Evolutionary conservation across 2,888 invertebrate species (phyloP), one percentile per base, ranked within the genome.

Genomic region (Parelbella ahira): DNA sequence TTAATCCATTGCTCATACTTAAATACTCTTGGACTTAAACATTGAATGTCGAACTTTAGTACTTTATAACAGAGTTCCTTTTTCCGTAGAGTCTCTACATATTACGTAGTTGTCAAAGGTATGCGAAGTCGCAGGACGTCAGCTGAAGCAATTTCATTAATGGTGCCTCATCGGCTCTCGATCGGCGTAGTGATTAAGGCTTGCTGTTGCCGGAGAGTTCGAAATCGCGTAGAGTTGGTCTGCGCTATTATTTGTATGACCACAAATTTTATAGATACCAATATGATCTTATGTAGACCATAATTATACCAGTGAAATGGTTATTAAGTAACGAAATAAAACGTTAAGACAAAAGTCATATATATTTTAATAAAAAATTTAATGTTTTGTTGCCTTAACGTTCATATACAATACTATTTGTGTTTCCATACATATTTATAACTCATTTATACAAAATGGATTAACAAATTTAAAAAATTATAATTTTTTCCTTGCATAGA

Each of bases 91-190:
- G n/a, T 25, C 24, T 39, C 20, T 44, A n/a, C 24, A 9, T 25
- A 7, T 39, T 1, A n/a, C 4, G 8, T 25, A 39, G 27, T 37
- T 15, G 21, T 41, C 41, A 46, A 41, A 37, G 37, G 45, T 41
- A 37, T 41, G 44, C 44, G 37, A 45, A 21, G 25, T 41, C 30
- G 36, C 10, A 45, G 28, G 18, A 34, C n/a, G 18, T 34, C 38
- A 45, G 42, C 30, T 44, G 44, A 39, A 52, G 51, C 56, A 56
- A 56, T 61, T 59, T 52, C 55, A 52, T 56, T 61, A 61, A 61
- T 57, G 58, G 52, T 39, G 33, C 38, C 34, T 44, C 53, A 52
- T 51, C 55, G 50, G 45, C 48, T 46, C 47, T 42, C 48, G 45
- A 57, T 55, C 51, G 45, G 30, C 45, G 29, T 43, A 37, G 44